Evolutionary conservation across 2,797 vertebrate species (phyloP).

Genomic region (Anabacerthia variegaticeps): DNA sequence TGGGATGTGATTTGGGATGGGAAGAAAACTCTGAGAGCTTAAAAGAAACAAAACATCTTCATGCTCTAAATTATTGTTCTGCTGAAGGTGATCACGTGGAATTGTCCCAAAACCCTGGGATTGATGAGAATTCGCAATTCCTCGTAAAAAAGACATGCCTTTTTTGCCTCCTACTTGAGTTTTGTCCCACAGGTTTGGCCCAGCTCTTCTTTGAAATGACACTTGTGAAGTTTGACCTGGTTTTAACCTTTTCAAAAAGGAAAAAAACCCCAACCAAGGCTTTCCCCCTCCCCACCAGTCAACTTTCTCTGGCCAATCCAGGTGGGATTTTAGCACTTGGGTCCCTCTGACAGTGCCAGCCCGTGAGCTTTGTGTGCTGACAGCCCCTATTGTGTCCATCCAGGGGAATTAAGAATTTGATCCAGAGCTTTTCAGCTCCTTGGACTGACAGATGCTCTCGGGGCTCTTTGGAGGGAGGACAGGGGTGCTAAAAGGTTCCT

Average conservation of each 20-base stretch:
- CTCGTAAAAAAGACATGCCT: accelerated
- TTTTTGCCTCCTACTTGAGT: not conserved
- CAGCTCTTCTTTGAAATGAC: not conserved
- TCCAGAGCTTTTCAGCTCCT: not conserved
- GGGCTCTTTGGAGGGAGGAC: not conserved
- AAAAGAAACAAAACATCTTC: not conserved
- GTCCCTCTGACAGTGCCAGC: not conserved
- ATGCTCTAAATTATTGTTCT: not conserved
- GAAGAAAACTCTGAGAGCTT: not conserved
- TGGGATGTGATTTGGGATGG: not conserved
- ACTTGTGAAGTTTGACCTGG: not conserved
- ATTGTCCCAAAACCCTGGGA: not conserved
- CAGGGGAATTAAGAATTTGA: not conserved
- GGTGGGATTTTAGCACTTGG: not conserved
- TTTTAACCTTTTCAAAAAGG: not conserved
- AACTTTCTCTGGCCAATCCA: not conserved
- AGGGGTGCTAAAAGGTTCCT: not conserved
- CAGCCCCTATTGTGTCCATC: not conserved
- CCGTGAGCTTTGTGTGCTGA: not conserved
- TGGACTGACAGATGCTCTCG: not conserved
- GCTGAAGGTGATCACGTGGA: not conserved
- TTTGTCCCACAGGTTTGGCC: not conserved
- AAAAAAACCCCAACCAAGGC: not conserved
- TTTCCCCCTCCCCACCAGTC: not conserved
- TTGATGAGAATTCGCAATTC: not conserved